These are phyloP conservation scores for Atrichornis clamosus DNA, from an alignment of 2,113 vertebrate genomes.

Conservation along the genomic window DNA sequence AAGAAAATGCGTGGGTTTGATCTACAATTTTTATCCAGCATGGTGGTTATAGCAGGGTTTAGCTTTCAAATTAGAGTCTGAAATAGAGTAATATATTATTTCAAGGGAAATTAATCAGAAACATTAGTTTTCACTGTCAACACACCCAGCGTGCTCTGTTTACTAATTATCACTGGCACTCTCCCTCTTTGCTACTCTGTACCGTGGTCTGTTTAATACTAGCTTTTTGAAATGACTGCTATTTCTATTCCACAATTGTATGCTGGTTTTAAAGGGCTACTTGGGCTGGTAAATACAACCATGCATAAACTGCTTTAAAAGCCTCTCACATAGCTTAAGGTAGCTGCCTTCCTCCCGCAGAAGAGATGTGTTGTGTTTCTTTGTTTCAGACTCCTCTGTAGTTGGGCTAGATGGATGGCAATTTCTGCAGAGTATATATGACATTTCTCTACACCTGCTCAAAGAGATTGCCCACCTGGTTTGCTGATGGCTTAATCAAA, in stretches of 20 bases:
- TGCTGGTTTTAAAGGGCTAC: not conserved
- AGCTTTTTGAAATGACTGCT: not conserved
- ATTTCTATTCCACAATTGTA: not conserved
- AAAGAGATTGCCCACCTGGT: not conserved
- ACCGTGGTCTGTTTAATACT: not conserved
- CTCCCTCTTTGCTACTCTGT: not conserved
- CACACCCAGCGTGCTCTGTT: rapidly evolving
- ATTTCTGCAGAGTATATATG: not conserved
- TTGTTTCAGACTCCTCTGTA: not conserved
- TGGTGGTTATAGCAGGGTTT: not conserved
- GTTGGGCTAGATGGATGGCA: not conserved
- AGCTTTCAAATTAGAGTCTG: not conserved
- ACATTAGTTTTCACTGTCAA: not conserved
- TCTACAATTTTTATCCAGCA: not conserved
- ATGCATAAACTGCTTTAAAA: not conserved
- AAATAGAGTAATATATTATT: not conserved
- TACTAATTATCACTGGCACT: not conserved
- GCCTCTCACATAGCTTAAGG: not conserved
- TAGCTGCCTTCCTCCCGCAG: not conserved
- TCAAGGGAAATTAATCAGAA: not conserved
- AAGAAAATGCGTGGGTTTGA: not conserved
- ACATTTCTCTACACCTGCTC: not conserved
- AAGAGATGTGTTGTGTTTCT: not conserved
- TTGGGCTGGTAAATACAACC: not conserved
- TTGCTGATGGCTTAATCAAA: not conserved